These are phyloP conservation scores for Melangyna quadrimaculata DNA, from an alignment of 2,888 invertebrate species.

Conservation along the genomic window DNA sequence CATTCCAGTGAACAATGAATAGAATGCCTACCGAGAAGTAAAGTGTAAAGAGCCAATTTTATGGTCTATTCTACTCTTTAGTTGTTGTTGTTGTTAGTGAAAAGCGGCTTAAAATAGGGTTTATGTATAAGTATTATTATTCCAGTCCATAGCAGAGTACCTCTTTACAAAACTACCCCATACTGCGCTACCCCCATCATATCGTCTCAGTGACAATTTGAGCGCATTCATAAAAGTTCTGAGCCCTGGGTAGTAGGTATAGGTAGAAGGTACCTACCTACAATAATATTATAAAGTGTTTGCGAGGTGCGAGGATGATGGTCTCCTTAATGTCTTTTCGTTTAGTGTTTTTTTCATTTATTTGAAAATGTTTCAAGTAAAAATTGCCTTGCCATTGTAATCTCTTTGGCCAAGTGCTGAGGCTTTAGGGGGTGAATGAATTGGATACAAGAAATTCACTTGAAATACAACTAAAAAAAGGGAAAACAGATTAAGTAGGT, in stretches of 20 bases:
- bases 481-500: conserved; percentile 8
- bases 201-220: conserved; percentile 36
- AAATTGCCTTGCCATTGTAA: conserved; percentile 53
- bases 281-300: conserved; percentile 16
- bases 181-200: neutral
- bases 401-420: conserved; percentile 42
- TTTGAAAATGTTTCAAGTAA: conserved; percentile 37
- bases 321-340: conserved; percentile 23
- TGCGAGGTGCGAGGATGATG: conserved; percentile 18
- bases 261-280: neutral
- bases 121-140: conserved; percentile 51
- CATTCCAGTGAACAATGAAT: neutral
- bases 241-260: neutral
- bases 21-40: neutral
- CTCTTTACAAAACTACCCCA: conserved; percentile 3
- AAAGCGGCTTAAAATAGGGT: conserved; percentile 57
- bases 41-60: neutral
- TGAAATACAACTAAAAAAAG: conserved; percentile 3
- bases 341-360: neutral
- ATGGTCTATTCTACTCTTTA: neutral
- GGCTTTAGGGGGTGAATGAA: conserved; percentile 1
- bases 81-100: conserved; percentile 35
- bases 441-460: conserved; percentile 21
- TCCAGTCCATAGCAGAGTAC: neutral
- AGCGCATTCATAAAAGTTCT: conserved; percentile 56